Base-by-base conservation (phyloP, 2,797 vertebrate species). In the Clangula hyemalis region DNA sequence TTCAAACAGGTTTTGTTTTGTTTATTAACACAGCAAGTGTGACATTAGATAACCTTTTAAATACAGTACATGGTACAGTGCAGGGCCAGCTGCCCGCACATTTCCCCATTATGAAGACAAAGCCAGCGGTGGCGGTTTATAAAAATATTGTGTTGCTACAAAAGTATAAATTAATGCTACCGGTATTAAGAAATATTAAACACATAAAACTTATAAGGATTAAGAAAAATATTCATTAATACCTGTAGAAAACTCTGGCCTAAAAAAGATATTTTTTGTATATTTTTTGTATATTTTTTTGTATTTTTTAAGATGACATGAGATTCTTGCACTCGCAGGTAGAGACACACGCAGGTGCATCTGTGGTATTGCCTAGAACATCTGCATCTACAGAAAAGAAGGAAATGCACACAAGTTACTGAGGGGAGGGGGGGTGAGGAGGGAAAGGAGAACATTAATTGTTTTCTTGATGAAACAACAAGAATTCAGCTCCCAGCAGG, bases 81-180 rank as follows among this genome's bases (percentile, higher is more conserved):
- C 98, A 97, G 98, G 98, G 98, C 98, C 95, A 94, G 95, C 73
- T 91, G 95, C 98, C 98, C 96, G 97, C 97, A 96, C 98, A 96
- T 96, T 97, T 96, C 96, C 94, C 91, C 95, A 96, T 97, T 97
- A 97, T 98, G 98, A 98, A 98, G 98, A 96, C 97, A 98, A 98
- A 98, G 98, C 98, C 98, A 98, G 98, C 98, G 98, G 98, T 97
- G 98, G 98, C 98, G 97, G 98, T 98, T 98, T 99, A 99, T 99
- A 99, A 99, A 99, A 99, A 99, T 99, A 99, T 98, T 99, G 98
- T 98, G 99, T 99, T 98, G 99, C 99, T 99, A 99, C 99, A 99
- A 99, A 99, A 99, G 99, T 99, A 99, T 99, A 99, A 99, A 99
- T 99, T 99, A 99, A 99, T 98, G 98, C 98, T 99, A 99, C 98